Evolutionary conservation across 2,797 vertebrate genomes (phyloP).

Genomic region (Pseudomugil gertrudae): DNA sequence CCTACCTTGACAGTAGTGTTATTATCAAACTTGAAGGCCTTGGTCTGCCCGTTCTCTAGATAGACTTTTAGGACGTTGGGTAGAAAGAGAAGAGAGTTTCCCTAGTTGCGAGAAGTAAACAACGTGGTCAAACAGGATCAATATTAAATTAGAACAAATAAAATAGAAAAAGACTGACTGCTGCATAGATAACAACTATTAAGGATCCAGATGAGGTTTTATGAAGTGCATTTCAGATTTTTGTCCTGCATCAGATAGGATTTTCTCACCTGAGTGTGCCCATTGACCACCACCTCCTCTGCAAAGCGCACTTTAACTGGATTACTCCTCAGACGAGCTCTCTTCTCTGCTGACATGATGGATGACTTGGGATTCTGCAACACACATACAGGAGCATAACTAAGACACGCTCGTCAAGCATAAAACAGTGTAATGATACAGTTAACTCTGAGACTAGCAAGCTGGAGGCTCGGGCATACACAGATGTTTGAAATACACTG

Average conservation of each 20-base stretch:
- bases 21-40: constrained; percentile 95
- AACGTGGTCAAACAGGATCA: constrained; percentile 15
- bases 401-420: background rate
- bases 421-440: background rate
- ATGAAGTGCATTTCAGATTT: background rate
- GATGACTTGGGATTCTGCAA: constrained; percentile 95
- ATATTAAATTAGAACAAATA: constrained; percentile 6
- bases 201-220: constrained; percentile 8
- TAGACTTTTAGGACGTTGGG: constrained; percentile 98
- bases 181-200: constrained; percentile 5
- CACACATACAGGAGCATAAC: constrained; percentile 25
- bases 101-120: constrained; percentile 79
- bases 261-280: constrained; percentile 89
- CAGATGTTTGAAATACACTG: background rate
- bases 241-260: constrained; percentile 7
- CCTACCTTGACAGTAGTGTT: constrained; percentile 93
- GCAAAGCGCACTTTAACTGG: constrained; percentile 97
- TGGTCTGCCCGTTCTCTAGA: constrained; percentile 97
- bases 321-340: constrained; percentile 93
- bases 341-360: constrained; percentile 96
- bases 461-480: constrained; percentile 4
- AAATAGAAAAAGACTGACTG: constrained; percentile 8
- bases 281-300: constrained; percentile 95
- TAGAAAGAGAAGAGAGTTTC: constrained; percentile 96
- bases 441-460: constrained; percentile 4